phyloP scores from a whole-genome alignment of 2,113 vertebrate genomes.

The Lophura nycthemera region DNA sequence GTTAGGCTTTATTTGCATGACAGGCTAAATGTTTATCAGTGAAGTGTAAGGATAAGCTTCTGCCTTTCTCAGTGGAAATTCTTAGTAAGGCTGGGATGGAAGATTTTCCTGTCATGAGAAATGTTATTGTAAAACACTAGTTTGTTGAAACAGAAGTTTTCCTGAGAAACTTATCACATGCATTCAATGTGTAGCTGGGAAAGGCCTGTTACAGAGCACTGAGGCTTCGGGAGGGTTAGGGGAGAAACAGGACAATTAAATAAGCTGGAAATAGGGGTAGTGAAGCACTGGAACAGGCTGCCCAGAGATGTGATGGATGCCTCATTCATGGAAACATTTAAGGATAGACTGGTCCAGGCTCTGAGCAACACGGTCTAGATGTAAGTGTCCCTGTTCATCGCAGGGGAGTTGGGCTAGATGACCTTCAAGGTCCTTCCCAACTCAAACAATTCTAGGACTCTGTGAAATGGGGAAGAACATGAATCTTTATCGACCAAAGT shows the following conservation, averaged over 20 bases:
- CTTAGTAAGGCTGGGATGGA: background rate
- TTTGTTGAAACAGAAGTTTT: background rate
- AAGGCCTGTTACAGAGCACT: background rate
- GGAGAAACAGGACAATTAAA: background rate
- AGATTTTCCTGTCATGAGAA: background rate
- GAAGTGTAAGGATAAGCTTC: background rate
- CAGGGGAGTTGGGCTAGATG: too few relatives aligned
- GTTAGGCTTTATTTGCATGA: background rate
- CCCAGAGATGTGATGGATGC: too few relatives aligned
- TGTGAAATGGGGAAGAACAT: background rate
- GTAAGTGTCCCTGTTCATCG: too few relatives aligned
- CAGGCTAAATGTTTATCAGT: background rate
- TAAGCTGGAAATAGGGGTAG: too few relatives aligned
- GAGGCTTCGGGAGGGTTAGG: background rate
- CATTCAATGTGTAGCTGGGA: background rate
- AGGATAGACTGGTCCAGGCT: too few relatives aligned
- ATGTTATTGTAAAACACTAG: background rate
- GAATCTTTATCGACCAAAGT: background rate
- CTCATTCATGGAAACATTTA: too few relatives aligned
- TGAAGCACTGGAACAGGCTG: too few relatives aligned
- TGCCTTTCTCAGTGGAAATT: background rate
- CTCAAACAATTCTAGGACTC: too few relatives aligned
- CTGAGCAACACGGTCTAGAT: too few relatives aligned
- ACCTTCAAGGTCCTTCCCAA: too few relatives aligned
- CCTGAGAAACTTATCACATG: background rate